A percentile compares a stretch with the other conserved stretches of the same genome.
Conservation (phyloP, 1,140 invertebrate genomes). For the Leptinotarsa lineolata region DNA sequence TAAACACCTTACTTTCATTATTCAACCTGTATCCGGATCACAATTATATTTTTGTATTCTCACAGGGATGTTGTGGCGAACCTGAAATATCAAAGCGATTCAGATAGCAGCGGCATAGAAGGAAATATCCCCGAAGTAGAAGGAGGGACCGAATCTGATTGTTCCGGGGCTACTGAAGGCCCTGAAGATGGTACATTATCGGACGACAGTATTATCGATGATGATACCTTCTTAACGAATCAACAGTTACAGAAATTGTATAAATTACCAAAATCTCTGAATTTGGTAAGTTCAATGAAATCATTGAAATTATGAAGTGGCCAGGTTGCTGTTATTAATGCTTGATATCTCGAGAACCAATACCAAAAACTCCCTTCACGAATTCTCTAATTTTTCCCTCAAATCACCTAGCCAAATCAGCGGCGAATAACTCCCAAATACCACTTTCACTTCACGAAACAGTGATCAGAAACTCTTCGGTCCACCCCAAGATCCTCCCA, state of each 20-base stretch:
- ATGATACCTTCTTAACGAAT: constrained; percentile 59
- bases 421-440: too few relatives aligned
- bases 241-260: constrained; percentile 63
- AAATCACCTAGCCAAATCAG: too few relatives aligned
- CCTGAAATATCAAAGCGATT: constrained; percentile 56
- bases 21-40: too few relatives aligned
- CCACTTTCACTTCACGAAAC: too few relatives aligned
- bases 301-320: not conserved
- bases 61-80: constrained; percentile 61
- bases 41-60: not conserved
- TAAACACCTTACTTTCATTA: too few relatives aligned
- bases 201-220: constrained; percentile 60
- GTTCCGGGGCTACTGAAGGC: constrained; percentile 74
- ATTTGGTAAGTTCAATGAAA: constrained; percentile 54
- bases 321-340: too few relatives aligned
- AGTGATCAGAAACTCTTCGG: too few relatives aligned
- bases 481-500: too few relatives aligned
- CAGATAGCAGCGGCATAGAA: constrained; percentile 60
- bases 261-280: constrained; percentile 68
- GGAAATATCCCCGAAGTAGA: constrained; percentile 62
- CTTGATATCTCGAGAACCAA: too few relatives aligned
- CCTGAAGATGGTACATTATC: constrained; percentile 64
- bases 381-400: too few relatives aligned
- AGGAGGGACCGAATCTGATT: constrained; percentile 63
- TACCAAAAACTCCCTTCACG: too few relatives aligned